These are phyloP conservation scores for Amphilophus citrinellus DNA, from an alignment of 2,113 vertebrate species.

Conservation along the genomic window DNA sequence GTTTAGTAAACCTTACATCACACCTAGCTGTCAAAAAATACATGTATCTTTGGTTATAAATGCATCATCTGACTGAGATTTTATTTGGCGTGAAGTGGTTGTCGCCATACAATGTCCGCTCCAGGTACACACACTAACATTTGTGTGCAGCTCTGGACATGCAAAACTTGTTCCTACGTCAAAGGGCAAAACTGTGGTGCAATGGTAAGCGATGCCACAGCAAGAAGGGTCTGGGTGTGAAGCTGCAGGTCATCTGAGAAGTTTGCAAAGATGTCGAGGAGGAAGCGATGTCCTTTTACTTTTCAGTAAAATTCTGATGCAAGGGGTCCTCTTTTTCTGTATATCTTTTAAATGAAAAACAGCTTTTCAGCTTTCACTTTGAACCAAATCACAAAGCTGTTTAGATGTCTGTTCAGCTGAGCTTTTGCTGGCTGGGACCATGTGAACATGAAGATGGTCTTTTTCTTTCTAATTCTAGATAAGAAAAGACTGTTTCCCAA, in stretches of 20 bases:
- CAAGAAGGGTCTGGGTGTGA: not conserved
- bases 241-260: not conserved
- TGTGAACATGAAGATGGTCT: not conserved
- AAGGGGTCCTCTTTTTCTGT: no score
- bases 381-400: not conserved
- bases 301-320: not conserved
- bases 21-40: not conserved
- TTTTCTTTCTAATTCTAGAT: not conserved
- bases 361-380: not conserved
- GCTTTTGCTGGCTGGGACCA: not conserved
- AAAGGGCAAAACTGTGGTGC: not conserved
- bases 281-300: not conserved
- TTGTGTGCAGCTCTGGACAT: not conserved
- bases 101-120: not conserved
- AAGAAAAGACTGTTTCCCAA: not conserved
- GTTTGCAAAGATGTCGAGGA: not conserved
- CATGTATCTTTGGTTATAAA: not conserved
- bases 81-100: no score
- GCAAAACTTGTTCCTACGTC: not conserved
- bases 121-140: not conserved
- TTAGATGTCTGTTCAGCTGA: fast-evolving
- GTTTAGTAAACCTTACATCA: not conserved
- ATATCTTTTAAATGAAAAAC: not conserved
- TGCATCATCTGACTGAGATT: no score
- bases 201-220: not conserved